Evolutionary conservation across 2,113 vertebrate genomes (phyloP).

Genomic region (Podarcis raffonei): DNA sequence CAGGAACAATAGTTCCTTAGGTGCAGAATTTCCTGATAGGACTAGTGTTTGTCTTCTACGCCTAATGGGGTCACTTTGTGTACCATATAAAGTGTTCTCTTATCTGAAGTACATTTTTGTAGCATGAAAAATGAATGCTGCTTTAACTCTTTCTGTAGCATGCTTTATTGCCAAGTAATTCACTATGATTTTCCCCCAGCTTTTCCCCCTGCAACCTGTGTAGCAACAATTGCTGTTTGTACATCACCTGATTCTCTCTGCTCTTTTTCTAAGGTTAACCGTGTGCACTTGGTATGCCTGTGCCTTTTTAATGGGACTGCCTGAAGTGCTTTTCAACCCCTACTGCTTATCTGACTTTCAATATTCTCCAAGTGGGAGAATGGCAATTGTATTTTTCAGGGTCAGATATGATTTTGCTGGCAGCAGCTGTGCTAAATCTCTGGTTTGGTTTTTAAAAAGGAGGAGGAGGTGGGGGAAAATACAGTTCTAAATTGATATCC

Average conservation of each 20-base stretch:
- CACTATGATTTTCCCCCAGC: neutral
- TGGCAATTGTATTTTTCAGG: conserved; percentile 29
- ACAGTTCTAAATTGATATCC: neutral
- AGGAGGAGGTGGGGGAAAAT: neutral
- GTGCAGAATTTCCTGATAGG: neutral
- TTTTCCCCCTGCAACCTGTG: conserved; percentile 9
- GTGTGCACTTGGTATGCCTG: neutral
- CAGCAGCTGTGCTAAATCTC: conserved; percentile 13
- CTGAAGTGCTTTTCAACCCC: neutral
- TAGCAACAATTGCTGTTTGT: neutral
- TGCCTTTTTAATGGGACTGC: conserved; percentile 10
- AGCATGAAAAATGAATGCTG: conserved; percentile 19
- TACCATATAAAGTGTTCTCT: conserved; percentile 7
- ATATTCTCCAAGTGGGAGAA: conserved; percentile 32
- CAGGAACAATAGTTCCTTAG: neutral
- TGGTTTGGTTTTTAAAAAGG: neutral
- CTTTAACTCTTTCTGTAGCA: conserved; percentile 6
- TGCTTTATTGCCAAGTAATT: neutral
- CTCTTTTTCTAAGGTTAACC: conserved; percentile 16
- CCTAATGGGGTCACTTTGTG: neutral
- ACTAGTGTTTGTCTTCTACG: neutral
- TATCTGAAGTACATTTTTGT: conserved; percentile 1
- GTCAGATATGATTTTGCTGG: neutral
- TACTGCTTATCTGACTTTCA: conserved; percentile 37
- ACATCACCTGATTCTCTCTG: conserved; percentile 9